Percentiles rank a stretch among this genome's conserved stretches.
Conservation (phyloP, 2,888 invertebrate species). For the Fragum fragum region DNA sequence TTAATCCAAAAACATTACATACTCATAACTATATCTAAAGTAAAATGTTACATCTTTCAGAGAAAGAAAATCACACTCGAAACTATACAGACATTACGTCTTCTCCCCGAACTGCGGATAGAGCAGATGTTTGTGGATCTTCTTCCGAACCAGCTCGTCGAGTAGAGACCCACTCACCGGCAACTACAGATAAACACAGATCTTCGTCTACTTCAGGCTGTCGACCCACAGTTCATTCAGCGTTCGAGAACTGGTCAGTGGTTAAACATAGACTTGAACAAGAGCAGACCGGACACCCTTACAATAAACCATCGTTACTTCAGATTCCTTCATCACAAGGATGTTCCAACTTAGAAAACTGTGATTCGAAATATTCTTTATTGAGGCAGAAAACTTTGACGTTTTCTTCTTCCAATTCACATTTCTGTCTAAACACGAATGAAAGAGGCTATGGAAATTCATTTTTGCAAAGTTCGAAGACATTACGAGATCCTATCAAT, state of each 20-base stretch:
- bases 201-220: conserved; percentile 9
- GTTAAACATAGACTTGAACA: conserved; percentile 38
- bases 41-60: not conserved
- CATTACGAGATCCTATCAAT: not conserved
- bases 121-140: conserved; percentile 26
- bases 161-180: too few relatives aligned
- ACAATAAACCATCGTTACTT: not conserved
- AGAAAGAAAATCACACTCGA: not conserved
- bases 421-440: not conserved
- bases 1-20: too few relatives aligned
- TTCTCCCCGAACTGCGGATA: conserved; percentile 39
- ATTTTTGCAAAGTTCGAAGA: not conserved
- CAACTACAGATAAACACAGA: conserved; percentile 29
- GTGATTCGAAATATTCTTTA: not conserved
- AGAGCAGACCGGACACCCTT: not conserved
- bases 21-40: too few relatives aligned
- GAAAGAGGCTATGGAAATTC: not conserved
- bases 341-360: not conserved
- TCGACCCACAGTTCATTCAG: conserved; percentile 10
- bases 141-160: conserved; percentile 14
- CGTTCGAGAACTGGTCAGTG: conserved; percentile 50
- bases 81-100: not conserved
- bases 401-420: not conserved
- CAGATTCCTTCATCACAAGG: not conserved
- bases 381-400: conserved; percentile 4